phyloP scores from a whole-genome alignment of 2,113 vertebrate species.

The Piaya cayana region DNA sequence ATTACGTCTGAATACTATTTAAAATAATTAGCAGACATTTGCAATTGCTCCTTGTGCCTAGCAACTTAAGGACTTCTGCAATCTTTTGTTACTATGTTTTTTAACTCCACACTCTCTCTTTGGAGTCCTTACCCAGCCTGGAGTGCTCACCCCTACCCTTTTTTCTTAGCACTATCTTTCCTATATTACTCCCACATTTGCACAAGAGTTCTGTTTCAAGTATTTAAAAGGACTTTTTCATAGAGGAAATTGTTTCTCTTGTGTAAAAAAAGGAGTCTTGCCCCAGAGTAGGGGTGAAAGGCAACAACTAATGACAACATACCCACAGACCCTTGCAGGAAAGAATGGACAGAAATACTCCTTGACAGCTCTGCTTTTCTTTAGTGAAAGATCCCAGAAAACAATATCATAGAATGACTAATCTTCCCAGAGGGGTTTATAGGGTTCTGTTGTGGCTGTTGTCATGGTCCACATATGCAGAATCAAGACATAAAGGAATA shows the following conservation, averaged over 20 bases:
- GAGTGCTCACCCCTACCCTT: not conserved
- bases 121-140: not conserved
- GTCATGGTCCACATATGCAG: not conserved
- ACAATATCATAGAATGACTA: not conserved
- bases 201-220: not conserved
- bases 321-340: not conserved
- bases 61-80: not conserved
- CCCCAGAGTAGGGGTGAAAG: not conserved
- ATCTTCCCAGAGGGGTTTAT: not conserved
- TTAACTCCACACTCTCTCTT: not conserved
- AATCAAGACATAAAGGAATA: not conserved
- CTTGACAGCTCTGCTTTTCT: not conserved
- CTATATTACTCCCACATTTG: not conserved
- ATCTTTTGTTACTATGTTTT: not conserved
- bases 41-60: not conserved
- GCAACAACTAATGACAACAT: not conserved
- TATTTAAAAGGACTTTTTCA: not conserved
- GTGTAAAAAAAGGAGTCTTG: not conserved
- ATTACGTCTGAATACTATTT: not conserved
- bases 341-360: not conserved
- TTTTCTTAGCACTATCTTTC: not conserved
- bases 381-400: not conserved
- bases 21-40: not conserved
- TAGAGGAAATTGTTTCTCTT: not conserved
- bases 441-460: not conserved